Conservation (phyloP, 2,888 invertebrate genomes). For the Hyalella azteca region DNA sequence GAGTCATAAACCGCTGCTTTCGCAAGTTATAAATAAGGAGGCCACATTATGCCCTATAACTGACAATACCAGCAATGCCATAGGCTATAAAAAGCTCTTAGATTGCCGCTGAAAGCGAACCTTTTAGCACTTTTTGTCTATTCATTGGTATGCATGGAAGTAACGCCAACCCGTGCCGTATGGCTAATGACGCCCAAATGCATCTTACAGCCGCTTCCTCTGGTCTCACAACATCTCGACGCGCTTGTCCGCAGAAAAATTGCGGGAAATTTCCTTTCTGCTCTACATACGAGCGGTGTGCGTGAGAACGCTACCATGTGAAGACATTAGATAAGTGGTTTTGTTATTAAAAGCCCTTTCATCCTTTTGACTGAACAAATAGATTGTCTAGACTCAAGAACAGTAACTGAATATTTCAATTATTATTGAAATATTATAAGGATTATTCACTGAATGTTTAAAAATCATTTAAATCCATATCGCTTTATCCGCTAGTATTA, state of each 20-base stretch:
- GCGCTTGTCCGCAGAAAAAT: neutral
- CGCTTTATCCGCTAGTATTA: too few relatives aligned
- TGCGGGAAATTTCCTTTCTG: neutral
- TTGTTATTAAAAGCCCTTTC: too few relatives aligned
- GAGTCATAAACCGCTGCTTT: neutral
- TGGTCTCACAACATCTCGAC: neutral
- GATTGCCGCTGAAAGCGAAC: conserved; percentile 7
- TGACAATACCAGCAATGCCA: conserved; percentile 7
- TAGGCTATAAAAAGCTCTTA: neutral
- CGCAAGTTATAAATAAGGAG: neutral
- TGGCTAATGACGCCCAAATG: conserved; percentile 24
- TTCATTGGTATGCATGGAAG: conserved; percentile 21
- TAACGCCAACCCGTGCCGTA: neutral
- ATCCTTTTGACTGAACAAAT: too few relatives aligned
- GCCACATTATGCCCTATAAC: neutral
- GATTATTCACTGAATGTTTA: too few relatives aligned
- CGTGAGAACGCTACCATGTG: too few relatives aligned
- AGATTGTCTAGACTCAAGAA: too few relatives aligned
- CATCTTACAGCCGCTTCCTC: neutral
- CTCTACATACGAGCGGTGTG: too few relatives aligned
- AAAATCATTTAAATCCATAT: too few relatives aligned
- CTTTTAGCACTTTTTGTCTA: neutral
- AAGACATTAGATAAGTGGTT: too few relatives aligned
- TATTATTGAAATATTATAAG: too few relatives aligned
- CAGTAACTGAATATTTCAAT: too few relatives aligned